Evolutionary conservation across 2,888 invertebrate species (phyloP).

Genomic region (Sialis fuliginosa): DNA sequence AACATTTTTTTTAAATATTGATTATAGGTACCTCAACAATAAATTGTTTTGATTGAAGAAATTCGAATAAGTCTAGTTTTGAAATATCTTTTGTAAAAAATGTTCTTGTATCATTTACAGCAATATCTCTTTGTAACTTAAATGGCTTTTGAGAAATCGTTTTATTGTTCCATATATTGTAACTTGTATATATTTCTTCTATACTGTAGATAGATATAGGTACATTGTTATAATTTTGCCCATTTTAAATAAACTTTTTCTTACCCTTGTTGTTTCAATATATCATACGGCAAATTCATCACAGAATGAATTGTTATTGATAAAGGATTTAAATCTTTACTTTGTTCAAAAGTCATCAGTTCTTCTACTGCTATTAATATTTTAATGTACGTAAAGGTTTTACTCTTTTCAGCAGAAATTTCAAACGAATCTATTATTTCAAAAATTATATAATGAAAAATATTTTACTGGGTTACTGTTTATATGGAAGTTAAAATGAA

Average conservation of each 20-base stretch:
- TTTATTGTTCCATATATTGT: conserved; percentile 10
- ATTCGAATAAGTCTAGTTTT: conserved; percentile 9
- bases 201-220: conserved; percentile 9
- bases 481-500: too few species aligned
- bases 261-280: conserved; percentile 10
- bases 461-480: too few species aligned
- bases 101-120: conserved; percentile 12
- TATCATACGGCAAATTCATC: conserved; percentile 11
- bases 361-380: conserved; percentile 9
- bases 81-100: conserved; percentile 10
- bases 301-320: conserved; percentile 12
- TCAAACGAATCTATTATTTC: conserved; percentile 5
- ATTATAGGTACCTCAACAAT: conserved; percentile 11
- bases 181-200: conserved; percentile 10
- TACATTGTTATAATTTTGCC: neutral
- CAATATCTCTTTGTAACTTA: conserved; percentile 8
- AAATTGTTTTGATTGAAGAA: conserved; percentile 10
- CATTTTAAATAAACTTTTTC: neutral
- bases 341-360: conserved; percentile 11
- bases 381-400: conserved; percentile 2
- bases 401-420: conserved; percentile 8
- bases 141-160: conserved; percentile 8
- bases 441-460: neutral
- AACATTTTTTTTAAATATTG: too few species aligned
- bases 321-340: conserved; percentile 11